Percentiles rank a stretch among this genome's conserved stretches.
phyloP scores from a whole-genome alignment of 2,113 vertebrate species.

The Benthochromis sp. region DNA sequence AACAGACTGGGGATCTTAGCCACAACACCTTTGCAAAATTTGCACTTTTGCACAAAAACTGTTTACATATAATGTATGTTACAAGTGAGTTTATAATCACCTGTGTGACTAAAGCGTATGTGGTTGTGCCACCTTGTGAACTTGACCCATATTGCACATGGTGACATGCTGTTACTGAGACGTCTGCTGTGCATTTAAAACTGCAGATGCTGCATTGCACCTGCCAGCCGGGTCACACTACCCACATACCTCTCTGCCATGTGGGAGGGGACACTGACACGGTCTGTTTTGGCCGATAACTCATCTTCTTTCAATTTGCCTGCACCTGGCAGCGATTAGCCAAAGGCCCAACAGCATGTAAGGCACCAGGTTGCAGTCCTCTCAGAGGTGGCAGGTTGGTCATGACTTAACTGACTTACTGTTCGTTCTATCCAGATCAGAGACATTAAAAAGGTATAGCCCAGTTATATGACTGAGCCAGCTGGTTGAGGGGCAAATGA shows the following conservation, averaged over 20 bases:
- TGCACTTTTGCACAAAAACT: background rate
- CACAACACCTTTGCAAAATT: background rate
- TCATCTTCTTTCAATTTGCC: background rate
- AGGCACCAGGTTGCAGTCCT: constrained; percentile 4
- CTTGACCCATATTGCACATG: constrained; percentile 29
- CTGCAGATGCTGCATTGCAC: constrained; percentile 42
- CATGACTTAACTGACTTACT: constrained; percentile 10
- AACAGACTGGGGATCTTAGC: background rate
- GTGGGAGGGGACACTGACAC: constrained; percentile 18
- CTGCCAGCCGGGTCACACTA: constrained; percentile 46
- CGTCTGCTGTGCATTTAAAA: constrained; percentile 13
- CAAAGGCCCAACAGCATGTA: constrained; percentile 11
- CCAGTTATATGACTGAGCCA: background rate
- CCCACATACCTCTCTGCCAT: constrained; percentile 28
- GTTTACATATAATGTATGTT: background rate
- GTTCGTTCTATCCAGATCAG: background rate
- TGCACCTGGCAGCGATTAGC: constrained; percentile 31
- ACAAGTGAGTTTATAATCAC: constrained; percentile 15
- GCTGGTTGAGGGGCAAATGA: background rate
- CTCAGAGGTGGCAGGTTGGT: background rate
- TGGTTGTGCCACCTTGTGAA: constrained; percentile 28
- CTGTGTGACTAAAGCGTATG: background rate
- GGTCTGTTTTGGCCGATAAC: constrained; percentile 34
- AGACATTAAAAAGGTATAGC: background rate
- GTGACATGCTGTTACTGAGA: constrained; percentile 29